Base-by-base conservation (phyloP, 2,797 vertebrate genomes). In the Chiloscyllium punctatum region DNA sequence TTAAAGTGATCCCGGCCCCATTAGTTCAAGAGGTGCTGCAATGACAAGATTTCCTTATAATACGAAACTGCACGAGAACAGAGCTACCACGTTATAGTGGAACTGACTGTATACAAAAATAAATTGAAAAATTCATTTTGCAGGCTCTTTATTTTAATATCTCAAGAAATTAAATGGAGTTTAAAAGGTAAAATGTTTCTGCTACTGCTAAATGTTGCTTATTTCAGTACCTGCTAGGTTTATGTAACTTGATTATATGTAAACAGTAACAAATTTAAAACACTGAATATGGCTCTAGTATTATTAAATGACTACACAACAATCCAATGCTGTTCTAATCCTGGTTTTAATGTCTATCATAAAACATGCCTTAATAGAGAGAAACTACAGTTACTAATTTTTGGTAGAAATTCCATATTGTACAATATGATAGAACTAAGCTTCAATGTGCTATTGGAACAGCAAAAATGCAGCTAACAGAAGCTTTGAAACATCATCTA, bases 401-500 rank as follows among this genome's bases (percentile, higher is more conserved):
- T 53, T 87, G 21, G n/a, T 15, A 48, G 48, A 11, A 30, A 87
- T 27, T 53, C 25, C 23, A 51, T 7, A 33, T 88, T 57, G 13
- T 33, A 16, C 51, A 33, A 33, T 48, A 87, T 23, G 8, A 90
- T 66, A 3, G 3, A 66, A n/a, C 66, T 90, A 90, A 62, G 30
- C 13, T n/a, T 33, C 15, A n/a, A 90, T 37, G 5, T 66, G 16
- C 4, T 7, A 23, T 15, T 6, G 33, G 62, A 18, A 37, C 6
- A 37, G 5, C 57, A 68, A 91, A 68, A 91, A 91, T 23, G 18
- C 18, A 66, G 7, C 18, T 37, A 68, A 25, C 82, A 84, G 37
- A 33, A 91, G 88, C n/a, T 68, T 91, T 91, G 57, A 91, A 90
- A 91, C 33, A n/a, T 91, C 88, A 91, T 68, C 68, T 91, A 37